These are phyloP conservation scores for Macrophya alboannulata DNA, from an alignment of 2,888 invertebrate genomes.

Conservation along the genomic window DNA sequence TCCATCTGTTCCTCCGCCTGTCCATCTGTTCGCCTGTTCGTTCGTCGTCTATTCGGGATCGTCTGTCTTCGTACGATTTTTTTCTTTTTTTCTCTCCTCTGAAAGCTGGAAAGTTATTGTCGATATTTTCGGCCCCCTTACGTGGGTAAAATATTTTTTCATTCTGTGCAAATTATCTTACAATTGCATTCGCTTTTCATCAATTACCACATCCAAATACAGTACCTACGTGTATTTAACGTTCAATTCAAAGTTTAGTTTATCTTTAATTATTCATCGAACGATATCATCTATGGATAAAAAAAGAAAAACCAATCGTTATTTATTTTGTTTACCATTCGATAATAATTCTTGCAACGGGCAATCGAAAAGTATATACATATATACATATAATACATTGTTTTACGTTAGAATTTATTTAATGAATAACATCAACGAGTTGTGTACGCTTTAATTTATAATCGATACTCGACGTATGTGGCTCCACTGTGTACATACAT, in stretches of 20 bases:
- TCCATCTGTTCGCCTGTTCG: slow-evolving; percentile 21
- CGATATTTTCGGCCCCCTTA: background rate
- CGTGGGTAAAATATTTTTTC: background rate
- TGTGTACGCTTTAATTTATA: slow-evolving; percentile 19
- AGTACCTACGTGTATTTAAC: background rate
- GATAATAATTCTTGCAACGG: slow-evolving; percentile 18
- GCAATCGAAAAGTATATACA: background rate
- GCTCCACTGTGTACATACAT: background rate
- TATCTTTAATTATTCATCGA: slow-evolving; percentile 46
- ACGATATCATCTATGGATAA: slow-evolving; percentile 11
- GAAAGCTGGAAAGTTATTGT: background rate
- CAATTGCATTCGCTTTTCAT: slow-evolving; percentile 29
- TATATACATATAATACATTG: slow-evolving; percentile 5
- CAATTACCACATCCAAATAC: background rate
- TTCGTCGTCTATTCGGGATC: background rate
- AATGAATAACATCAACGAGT: slow-evolving; percentile 33
- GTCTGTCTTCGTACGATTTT: background rate
- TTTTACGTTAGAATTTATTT: slow-evolving; percentile 33
- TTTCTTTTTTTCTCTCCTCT: background rate
- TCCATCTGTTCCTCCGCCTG: slow-evolving; percentile 7
- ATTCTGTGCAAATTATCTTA: slow-evolving; percentile 13
- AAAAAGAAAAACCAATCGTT: slow-evolving; percentile 33
- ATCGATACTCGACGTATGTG: slow-evolving; percentile 40
- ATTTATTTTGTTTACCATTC: slow-evolving; percentile 6
- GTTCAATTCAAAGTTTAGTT: slow-evolving; percentile 13